Conservation (phyloP, 2,113 vertebrate genomes). For the Dasyornis broadbenti region DNA sequence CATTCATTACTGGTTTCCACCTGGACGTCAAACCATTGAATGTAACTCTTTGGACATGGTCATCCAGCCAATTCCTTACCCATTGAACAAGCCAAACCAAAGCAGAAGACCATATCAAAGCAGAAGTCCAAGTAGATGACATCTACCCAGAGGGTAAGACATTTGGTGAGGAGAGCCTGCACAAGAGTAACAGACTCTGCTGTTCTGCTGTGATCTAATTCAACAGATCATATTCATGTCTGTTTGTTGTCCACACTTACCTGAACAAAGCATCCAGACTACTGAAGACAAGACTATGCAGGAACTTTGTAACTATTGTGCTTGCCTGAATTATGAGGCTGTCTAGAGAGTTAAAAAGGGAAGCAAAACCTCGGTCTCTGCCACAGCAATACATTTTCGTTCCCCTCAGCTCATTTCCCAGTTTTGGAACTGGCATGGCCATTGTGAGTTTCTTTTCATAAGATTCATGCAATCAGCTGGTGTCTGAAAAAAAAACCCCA, state of each 20-base stretch:
- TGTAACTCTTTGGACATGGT: neutral
- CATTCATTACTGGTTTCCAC: neutral
- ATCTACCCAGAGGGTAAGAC: neutral
- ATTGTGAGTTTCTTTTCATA: neutral
- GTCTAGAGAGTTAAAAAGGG: neutral
- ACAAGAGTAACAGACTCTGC: neutral
- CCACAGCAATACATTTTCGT: fast-evolving
- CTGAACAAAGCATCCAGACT: neutral
- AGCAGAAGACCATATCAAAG: neutral
- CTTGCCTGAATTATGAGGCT: neutral
- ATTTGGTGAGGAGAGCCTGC: neutral
- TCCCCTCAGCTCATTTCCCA: neutral
- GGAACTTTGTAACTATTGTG: neutral
- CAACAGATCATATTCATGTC: neutral
- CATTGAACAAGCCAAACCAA: neutral
- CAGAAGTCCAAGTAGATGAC: neutral
- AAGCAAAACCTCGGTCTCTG: neutral
- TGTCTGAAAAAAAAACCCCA: neutral
- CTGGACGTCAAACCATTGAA: neutral
- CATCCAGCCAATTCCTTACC: neutral
- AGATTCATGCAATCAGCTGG: neutral
- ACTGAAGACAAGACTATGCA: neutral
- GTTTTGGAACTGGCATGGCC: neutral
- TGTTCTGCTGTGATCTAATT: neutral
- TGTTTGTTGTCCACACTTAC: neutral